Conservation (phyloP, 2,113 vertebrate species). For the Bufo gargarizans region DNA sequence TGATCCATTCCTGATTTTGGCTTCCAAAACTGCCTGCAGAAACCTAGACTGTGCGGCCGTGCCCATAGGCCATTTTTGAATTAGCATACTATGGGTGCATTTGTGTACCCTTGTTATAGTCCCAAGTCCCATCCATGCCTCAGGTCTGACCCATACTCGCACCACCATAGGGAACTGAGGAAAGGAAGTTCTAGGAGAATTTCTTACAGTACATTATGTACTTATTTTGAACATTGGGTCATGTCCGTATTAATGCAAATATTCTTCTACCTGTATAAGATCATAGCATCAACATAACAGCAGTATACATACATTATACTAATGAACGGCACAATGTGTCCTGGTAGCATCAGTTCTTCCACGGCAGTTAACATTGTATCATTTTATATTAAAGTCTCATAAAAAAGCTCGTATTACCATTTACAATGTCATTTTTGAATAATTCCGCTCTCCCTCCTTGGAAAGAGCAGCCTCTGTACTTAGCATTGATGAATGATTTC, state of each 20-base stretch:
- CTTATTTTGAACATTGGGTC: not conserved
- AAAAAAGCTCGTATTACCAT: not conserved
- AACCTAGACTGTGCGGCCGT: too few species aligned
- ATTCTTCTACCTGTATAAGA: not conserved
- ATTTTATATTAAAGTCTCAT: not conserved
- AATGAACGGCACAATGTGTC: not conserved
- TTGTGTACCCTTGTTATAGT: too few species aligned
- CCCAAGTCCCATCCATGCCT: too few species aligned
- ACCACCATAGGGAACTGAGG: too few species aligned
- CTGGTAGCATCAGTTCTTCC: not conserved
- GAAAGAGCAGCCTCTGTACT: conserved; percentile 38
- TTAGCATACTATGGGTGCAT: too few species aligned
- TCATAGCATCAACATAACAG: not conserved
- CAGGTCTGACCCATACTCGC: too few species aligned
- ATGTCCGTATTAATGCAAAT: not conserved
- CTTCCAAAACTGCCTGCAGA: too few species aligned
- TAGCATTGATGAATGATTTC: conserved; percentile 57
- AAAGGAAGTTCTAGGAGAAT: not conserved
- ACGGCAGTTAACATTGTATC: not conserved
- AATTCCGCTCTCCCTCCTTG: conserved; percentile 30
- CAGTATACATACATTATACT: not conserved
- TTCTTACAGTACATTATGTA: not conserved
- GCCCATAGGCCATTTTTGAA: too few species aligned
- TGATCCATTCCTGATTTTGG: too few species aligned
- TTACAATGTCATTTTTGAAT: conserved; percentile 51